Conservation (phyloP, 2,888 invertebrate genomes). For the Mactromeris polynyma region DNA sequence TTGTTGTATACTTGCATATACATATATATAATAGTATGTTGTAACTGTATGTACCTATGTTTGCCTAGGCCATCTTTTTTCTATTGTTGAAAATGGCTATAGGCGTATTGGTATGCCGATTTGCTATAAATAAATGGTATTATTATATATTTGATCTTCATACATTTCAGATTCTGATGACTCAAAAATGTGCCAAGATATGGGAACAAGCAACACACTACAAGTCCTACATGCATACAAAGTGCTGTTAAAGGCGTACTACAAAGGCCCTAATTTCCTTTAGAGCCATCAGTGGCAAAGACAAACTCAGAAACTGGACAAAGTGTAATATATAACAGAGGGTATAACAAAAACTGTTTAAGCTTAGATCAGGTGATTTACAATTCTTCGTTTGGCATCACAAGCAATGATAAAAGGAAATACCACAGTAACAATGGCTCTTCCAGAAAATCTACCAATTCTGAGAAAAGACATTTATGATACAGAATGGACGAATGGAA, state of each 20-base stretch:
- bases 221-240: slow-evolving; percentile 22
- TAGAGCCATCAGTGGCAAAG: neutral
- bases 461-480: slow-evolving; percentile 66
- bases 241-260: slow-evolving; percentile 12
- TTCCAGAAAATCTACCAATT: slow-evolving; percentile 41
- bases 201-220: neutral
- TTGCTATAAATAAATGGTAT: too few relatives aligned
- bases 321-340: neutral
- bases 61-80: too few relatives aligned
- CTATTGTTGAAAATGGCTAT: too few relatives aligned
- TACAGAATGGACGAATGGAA: slow-evolving; percentile 62
- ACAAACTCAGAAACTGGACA: neutral
- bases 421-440: neutral
- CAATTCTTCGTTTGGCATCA: neutral
- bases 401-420: neutral
- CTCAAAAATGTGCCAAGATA: neutral
- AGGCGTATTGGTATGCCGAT: too few relatives aligned
- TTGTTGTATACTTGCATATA: too few relatives aligned
- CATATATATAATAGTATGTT: too few relatives aligned
- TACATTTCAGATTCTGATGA: slow-evolving; percentile 24
- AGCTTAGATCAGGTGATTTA: neutral
- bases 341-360: neutral
- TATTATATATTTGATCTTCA: neutral
- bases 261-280: slow-evolving; percentile 7
- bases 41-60: too few relatives aligned